Evolutionary conservation across 2,797 vertebrate genomes (phyloP), one percentile per base, ranked within the genome.

Genomic region (Antennarius maculatus): DNA sequence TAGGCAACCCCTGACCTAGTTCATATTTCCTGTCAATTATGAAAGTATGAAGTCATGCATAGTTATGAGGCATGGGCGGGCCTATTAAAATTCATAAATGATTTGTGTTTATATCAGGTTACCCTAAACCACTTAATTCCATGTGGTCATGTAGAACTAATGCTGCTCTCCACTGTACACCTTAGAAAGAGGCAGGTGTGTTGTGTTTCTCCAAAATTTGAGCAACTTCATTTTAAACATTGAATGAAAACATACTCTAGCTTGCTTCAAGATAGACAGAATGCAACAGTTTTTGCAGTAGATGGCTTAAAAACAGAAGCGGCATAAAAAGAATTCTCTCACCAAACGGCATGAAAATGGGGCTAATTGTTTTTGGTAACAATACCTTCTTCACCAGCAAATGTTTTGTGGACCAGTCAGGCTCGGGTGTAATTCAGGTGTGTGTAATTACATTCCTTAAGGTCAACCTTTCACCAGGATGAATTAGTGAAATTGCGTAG

Each of bases 21-120:
- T 96, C 96, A 97, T 98, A 97, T 97, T 96, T 97, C 96, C 96
- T 97, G 96, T 97, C 97, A 97, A 96, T 98, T 98, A 97, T 95
- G 94, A 95, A 96, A 95, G 95, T 95, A 95, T 93, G 95, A 95
- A 97, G 95, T 95, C 95, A 96, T 97, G 96, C 96, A 97, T 97
- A 99, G 97, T 98, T 97, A 98, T 97, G 95, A 96, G 95, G 93
- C 94, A 93, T 93, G 93, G 94, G 93, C 90, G 91, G 93, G 94
- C 92, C 93, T 95, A 97, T 96, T 96, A 95, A 96, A 97, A 97
- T 94, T 95, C 96, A 95, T 94, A 96, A 95, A 96, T 96, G 95
- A 96, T 96, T 96, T 97, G 94, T 96, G 95, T 96, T 97, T 96
- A 91, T 91, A 88, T 82, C 84, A 89, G 88, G 88, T 83, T 88